Percentiles rank a stretch among this genome's conserved stretches.
Evolutionary conservation across 2,113 vertebrate species (phyloP).

Genomic region (Melanerpes aurifrons): DNA sequence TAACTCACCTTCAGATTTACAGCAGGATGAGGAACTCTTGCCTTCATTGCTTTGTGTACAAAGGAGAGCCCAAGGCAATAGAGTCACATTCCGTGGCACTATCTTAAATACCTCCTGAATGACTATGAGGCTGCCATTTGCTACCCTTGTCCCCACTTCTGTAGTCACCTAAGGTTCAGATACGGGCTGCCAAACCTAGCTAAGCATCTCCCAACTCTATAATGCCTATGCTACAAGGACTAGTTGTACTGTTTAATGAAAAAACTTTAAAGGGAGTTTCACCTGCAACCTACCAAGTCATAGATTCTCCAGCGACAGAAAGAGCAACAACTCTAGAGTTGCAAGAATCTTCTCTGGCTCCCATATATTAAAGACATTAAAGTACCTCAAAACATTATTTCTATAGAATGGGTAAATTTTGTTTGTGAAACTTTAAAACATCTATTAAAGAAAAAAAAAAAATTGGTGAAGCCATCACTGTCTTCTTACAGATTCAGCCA

Average conservation of each 20-base stretch:
- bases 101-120: neutral
- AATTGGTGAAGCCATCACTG: slow-evolving; percentile 39
- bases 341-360: neutral
- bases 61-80: neutral
- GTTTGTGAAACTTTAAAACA: slow-evolving; percentile 26
- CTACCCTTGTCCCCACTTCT: neutral
- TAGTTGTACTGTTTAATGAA: neutral
- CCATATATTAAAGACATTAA: neutral
- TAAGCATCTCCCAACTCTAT: neutral
- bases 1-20: neutral
- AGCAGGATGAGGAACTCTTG: neutral
- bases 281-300: neutral
- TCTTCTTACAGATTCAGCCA: slow-evolving; percentile 59
- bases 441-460: slow-evolving; percentile 12
- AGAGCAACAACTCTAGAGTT: neutral
- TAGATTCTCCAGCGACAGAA: neutral
- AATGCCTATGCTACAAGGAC: neutral
- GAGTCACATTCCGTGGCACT: neutral
- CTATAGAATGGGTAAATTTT: neutral
- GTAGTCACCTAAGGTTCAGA: neutral
- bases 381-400: neutral
- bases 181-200: neutral
- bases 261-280: neutral
- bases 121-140: neutral
- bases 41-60: neutral